Evolutionary conservation across 2,113 vertebrate species (phyloP), one percentile per base, ranked within the genome.

Genomic region (Megaleporinus macrocephalus): DNA sequence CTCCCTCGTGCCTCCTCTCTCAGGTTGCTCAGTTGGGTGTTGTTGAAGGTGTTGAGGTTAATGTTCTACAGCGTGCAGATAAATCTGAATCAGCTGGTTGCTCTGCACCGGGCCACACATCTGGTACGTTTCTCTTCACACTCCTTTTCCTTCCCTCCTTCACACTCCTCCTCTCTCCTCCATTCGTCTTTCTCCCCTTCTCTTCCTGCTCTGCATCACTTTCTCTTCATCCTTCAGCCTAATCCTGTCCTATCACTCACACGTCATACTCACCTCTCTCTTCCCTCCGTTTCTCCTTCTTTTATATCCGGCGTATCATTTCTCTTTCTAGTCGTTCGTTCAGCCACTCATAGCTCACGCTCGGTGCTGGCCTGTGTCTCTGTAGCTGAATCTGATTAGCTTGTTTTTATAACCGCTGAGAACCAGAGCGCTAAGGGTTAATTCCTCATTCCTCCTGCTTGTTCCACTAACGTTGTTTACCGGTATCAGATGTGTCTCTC

Each of bases 81-180:
- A 53, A 93, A 94, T 87, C 91, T 93, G 78, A 91, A 87, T 88
- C 93, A 95, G 85, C 69, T 94, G 77, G 33, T 76, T 1, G 86
- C 88, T 76, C 85, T 94, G 74, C 91, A 88, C 80, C 88, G 26
- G 68, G 90, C 89, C 47, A 85, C 91, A 51, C 82, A 90, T 86
- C 88, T 90, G 93, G 93, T 95, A 87, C 84, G 63, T 44, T 22
- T 0, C 61, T 47, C 11, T 0, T 24, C 59, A 18, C 44, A 13
- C 22, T 49, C 57, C 44, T 36, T 51, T 0, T 49, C 26, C 4
- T 36, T 9, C 15, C n/a, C 18, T 13, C 61, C 14, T 22, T 22
- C 3, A 24, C 29, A 44, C 66, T 65, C 3, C 62, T 36, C 22
- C 49, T 36, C 70, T 18, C 63, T 47, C 0, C 20, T 47, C 53